Evolutionary conservation across 2,113 vertebrate species (phyloP), one percentile per base, ranked within the genome.

Genomic region (Falcunculus frontatus): DNA sequence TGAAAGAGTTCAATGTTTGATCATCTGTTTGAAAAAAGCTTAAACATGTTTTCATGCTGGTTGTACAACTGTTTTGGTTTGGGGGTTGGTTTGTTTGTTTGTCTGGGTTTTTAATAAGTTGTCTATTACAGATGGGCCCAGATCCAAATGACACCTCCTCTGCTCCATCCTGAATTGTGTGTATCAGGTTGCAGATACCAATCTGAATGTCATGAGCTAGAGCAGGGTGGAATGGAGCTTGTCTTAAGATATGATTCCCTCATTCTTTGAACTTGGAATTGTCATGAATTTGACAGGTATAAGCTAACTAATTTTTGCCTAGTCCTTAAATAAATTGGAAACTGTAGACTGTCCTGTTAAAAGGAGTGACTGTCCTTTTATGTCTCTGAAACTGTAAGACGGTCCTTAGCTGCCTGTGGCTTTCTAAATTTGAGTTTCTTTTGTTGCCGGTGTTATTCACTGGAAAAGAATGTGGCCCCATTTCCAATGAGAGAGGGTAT

Each of bases 391-490:
- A 67, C 33, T 22, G 6, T 67, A 55, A 87, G 62, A 52, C 63
- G 78, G 47, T 83, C 65, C 73, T 75, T 70, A 83, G 88, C 67
- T 82, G 75, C 65, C 42, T 72, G 25, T 3, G 4, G 52, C 62
- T 91, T 92, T 85, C 91, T 94, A 93, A 94, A 83, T 93, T 68
- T 78, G 47, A 91, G 65, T 79, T 95, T 76, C 84, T 87, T 97
- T 94, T 94, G 91, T 91, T 91, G 70, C 50, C 84, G 49, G 14
- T 87, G 41, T 95, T 94, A 94, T 82, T 93, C 91, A 91, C 57
- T 57, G 77, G 57, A 70, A 93, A 94, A 87, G 67, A 91, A 93
- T 59, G 62, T 83, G 67, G 87, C 70, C 74, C 67, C 19, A 4
- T 89, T 94, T 91, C 63, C 78, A 95, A 37, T 50, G 87, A 87